Evolutionary conservation across 37 sponge, comb jelly and placozoan species (phyloP), one percentile per base, ranked within the genome.

Genomic region (Cladorhizidae sp.): DNA sequence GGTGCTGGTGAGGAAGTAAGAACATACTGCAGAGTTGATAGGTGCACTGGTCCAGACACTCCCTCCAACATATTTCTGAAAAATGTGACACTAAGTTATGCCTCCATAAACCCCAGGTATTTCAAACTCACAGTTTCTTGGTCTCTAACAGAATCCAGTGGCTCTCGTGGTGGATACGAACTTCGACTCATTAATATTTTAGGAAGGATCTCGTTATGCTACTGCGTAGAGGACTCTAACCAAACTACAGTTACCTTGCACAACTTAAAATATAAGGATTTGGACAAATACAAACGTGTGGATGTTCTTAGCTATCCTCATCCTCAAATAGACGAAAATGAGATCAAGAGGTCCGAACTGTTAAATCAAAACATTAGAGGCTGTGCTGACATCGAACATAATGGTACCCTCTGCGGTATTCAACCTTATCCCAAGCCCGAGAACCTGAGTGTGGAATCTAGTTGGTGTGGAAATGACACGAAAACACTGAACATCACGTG

Each of bases 151-250:
- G 38, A 71, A 36, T 43, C 25, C 3, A 20, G 28, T 71, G 72
- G 45, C 17, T n/a, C n/a, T n/a, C 14, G 25, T 15, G 72, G 50
- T 41, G 72, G 72, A 17, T 71, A 41, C 41, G 25, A 71, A 71
- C 11, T 71, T 7, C 40, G 28, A 71, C 45, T 71, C 7, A 20
- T 38, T 11, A 71, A 49, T 71, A 28, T 12, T 5, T 5, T 26
- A 23, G 49, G 12, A 55, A 7, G 31, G 32, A 26, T 26, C 37
- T 23, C 23, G 11, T 6, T 23, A 6, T 54, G 57, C 57, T 29
- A 55, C 36, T 74, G 74, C 26, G 25, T 56, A 11, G 3, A 18
- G 11, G 43, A 71, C 41, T 15, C 71, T 17, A 71, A n/a, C 15
- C 3, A 18, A 36, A 42, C 14, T 15, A 71, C 9, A 21, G 20